phyloP scores from a whole-genome alignment of 1,140 invertebrate species.

The Drosophila yakuba region DNA sequence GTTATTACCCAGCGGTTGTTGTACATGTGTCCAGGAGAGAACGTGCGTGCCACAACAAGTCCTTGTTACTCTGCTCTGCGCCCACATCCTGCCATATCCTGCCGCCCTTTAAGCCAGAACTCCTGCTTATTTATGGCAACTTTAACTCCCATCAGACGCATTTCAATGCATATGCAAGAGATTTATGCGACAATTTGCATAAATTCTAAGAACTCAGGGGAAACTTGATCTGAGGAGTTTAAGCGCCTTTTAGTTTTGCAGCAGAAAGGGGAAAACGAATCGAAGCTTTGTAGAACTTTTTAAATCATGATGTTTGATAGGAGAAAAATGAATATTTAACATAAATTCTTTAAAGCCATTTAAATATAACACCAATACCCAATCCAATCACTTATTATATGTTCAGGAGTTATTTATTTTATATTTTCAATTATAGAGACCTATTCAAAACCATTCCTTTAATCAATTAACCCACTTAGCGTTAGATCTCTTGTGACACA shows the following conservation, averaged over 20 bases:
- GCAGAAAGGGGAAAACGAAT: too few species aligned
- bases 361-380: too few species aligned
- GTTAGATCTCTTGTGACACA: background rate
- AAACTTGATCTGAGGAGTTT: slow-evolving; percentile 4
- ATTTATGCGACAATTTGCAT: slow-evolving; percentile 58
- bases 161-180: slow-evolving; percentile 79
- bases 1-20: slow-evolving; percentile 57
- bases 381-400: too few species aligned
- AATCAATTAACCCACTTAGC: background rate
- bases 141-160: slow-evolving; percentile 76
- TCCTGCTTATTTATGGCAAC: slow-evolving; percentile 75
- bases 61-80: slow-evolving; percentile 21
- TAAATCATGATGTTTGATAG: background rate
- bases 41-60: slow-evolving; percentile 46
- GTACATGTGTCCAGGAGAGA: slow-evolving; percentile 45
- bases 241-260: background rate
- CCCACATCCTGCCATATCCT: slow-evolving; percentile 3
- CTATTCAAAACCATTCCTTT: too few species aligned
- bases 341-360: too few species aligned
- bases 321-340: too few species aligned
- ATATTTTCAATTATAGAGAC: too few species aligned
- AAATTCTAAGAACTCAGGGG: slow-evolving; percentile 15
- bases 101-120: slow-evolving; percentile 33
- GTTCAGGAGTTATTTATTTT: too few species aligned
- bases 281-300: background rate